These are phyloP conservation scores for Amazona vittata DNA, from an alignment of 2,113 vertebrate genomes.

Conservation along the genomic window DNA sequence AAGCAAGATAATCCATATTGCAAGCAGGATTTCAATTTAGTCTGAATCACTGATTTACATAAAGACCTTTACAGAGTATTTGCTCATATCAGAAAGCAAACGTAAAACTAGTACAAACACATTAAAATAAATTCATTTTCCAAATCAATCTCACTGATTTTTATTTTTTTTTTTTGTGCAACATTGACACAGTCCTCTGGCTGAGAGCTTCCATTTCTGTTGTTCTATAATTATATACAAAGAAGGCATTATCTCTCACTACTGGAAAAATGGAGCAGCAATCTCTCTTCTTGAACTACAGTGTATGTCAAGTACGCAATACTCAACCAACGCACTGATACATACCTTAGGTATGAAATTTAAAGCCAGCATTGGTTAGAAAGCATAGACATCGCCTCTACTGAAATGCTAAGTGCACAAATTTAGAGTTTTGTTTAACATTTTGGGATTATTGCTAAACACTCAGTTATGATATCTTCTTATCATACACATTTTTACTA, in stretches of 20 bases:
- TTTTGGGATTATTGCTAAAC: background rate
- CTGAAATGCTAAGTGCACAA: background rate
- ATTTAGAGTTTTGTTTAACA: background rate
- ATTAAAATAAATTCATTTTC: conserved; percentile 8
- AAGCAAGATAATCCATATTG: background rate
- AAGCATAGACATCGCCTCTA: background rate
- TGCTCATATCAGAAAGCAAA: background rate
- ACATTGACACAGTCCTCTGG: background rate
- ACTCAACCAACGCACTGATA: background rate
- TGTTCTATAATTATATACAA: background rate
- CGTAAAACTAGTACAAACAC: background rate
- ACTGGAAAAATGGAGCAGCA: background rate
- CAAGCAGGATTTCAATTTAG: background rate
- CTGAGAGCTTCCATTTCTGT: background rate
- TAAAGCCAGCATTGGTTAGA: background rate
- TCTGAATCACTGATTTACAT: background rate
- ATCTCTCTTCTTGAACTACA: background rate
- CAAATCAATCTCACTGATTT: background rate
- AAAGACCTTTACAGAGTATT: background rate
- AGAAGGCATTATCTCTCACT: background rate
- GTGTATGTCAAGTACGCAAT: background rate
- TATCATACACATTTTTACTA: background rate
- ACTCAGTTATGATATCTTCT: background rate
- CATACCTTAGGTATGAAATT: background rate
- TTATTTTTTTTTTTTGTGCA: background rate